A percentile compares a stretch with the other conserved stretches of the same genome.
Evolutionary conservation across 1,140 invertebrate genomes (phyloP).

Genomic region (Diabrotica virgifera): DNA sequence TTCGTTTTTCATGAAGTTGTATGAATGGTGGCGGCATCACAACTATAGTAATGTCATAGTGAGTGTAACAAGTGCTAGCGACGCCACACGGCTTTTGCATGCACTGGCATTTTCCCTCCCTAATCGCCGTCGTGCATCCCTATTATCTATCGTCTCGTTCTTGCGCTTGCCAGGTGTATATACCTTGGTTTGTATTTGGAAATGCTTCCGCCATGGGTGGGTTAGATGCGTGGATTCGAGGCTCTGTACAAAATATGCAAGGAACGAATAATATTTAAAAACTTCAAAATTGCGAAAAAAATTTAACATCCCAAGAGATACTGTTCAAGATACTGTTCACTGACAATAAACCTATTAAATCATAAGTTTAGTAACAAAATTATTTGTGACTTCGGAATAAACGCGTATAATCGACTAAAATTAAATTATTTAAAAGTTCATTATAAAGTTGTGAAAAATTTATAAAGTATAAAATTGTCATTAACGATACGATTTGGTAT

Average conservation of each 20-base stretch:
- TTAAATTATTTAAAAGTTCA: background rate
- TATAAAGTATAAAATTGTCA: background rate
- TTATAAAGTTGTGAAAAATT: too few species aligned
- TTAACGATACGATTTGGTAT: too few species aligned
- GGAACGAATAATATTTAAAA: too few species aligned
- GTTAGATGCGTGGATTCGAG: background rate
- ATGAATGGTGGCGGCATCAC: conserved; percentile 45
- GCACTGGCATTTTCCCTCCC: conserved; percentile 48
- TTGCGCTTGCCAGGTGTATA: conserved; percentile 27
- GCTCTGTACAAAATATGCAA: too few species aligned
- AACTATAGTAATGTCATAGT: conserved; percentile 47
- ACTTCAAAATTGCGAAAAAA: too few species aligned
- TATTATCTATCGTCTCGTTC: conserved; percentile 37
- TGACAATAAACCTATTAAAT: too few species aligned
- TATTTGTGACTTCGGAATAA: too few species aligned
- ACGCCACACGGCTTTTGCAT: conserved; percentile 48
- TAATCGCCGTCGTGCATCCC: conserved; percentile 41
- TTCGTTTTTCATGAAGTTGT: conserved; percentile 23
- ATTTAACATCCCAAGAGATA: too few species aligned
- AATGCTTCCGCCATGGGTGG: conserved; percentile 17
- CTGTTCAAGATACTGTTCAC: too few species aligned
- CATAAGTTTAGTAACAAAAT: too few species aligned
- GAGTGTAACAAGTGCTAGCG: conserved; percentile 48
- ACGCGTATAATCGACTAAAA: too few species aligned
- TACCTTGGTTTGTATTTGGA: conserved; percentile 25